Percentiles rank a stretch among this genome's conserved stretches.
These are phyloP conservation scores for Orchesella flavescens DNA, from an alignment of 2,888 invertebrate species.

Conservation along the genomic window DNA sequence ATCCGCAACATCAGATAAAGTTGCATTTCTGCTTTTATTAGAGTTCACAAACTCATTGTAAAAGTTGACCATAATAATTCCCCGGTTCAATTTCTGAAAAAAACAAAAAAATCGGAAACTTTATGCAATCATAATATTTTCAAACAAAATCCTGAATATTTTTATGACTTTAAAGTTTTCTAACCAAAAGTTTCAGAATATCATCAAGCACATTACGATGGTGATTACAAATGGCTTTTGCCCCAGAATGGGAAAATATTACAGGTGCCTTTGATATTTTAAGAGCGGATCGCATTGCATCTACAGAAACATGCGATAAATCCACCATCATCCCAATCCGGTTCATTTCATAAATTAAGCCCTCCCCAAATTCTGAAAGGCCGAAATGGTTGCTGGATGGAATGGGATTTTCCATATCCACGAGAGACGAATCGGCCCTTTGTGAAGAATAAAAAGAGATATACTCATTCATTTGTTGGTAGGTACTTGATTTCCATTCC, in stretches of 20 bases:
- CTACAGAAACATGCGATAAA: slow-evolving; percentile 85
- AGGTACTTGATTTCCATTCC: not conserved
- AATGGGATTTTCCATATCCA: slow-evolving; percentile 12
- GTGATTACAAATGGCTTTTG: slow-evolving; percentile 86
- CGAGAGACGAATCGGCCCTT: slow-evolving; percentile 34
- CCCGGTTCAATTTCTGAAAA: slow-evolving; percentile 82
- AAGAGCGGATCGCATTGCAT: slow-evolving; percentile 87
- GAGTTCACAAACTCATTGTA: too few relatives aligned
- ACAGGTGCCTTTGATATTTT: too few relatives aligned
- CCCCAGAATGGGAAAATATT: slow-evolving; percentile 91
- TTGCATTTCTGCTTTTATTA: too few relatives aligned
- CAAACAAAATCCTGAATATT: too few relatives aligned
- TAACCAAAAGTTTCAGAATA: slow-evolving; percentile 79
- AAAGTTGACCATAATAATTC: slow-evolving; percentile 94
- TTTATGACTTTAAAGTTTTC: too few relatives aligned
- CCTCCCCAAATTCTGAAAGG: slow-evolving; percentile 55
- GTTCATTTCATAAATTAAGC: slow-evolving; percentile 89
- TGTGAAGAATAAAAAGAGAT: too few relatives aligned
- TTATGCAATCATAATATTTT: too few relatives aligned
- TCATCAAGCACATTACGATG: slow-evolving; percentile 88
- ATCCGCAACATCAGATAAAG: too few relatives aligned
- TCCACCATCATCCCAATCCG: slow-evolving; percentile 91
- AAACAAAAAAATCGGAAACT: slow-evolving; percentile 1
- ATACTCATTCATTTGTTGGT: too few relatives aligned
- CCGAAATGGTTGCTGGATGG: slow-evolving; percentile 29